phyloP scores from a whole-genome alignment of 2,888 invertebrate genomes.

The Tipula helvola region DNA sequence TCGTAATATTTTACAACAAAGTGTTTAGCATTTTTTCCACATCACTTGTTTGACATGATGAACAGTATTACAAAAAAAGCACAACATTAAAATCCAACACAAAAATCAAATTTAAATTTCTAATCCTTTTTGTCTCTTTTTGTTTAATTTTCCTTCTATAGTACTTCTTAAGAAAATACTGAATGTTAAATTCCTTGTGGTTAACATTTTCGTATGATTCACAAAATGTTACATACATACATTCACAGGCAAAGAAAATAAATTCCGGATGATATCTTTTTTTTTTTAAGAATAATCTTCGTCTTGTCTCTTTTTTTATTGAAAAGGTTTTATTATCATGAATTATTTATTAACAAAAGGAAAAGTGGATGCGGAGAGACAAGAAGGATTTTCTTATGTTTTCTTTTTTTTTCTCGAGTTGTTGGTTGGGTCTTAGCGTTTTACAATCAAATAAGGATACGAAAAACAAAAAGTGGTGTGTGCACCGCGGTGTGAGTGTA shows the following conservation, averaged over 20 bases:
- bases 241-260: background rate
- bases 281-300: background rate
- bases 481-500: background rate
- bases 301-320: background rate
- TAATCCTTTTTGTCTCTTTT: background rate
- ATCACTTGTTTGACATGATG: background rate
- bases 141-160: background rate
- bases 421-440: background rate
- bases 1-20: background rate
- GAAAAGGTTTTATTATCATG: background rate
- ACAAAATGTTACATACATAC: background rate
- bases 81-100: background rate
- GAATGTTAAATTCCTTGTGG: background rate
- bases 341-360: background rate
- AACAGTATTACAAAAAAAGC: background rate
- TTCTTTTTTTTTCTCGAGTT: background rate
- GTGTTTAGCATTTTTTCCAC: background rate
- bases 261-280: background rate
- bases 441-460: background rate
- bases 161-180: background rate
- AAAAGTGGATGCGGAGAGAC: background rate
- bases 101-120: background rate
- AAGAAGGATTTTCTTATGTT: background rate
- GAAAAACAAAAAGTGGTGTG: background rate
- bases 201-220: background rate